Base-by-base conservation (phyloP, 2,888 invertebrate species). In the Dendrolimus pini region DNA sequence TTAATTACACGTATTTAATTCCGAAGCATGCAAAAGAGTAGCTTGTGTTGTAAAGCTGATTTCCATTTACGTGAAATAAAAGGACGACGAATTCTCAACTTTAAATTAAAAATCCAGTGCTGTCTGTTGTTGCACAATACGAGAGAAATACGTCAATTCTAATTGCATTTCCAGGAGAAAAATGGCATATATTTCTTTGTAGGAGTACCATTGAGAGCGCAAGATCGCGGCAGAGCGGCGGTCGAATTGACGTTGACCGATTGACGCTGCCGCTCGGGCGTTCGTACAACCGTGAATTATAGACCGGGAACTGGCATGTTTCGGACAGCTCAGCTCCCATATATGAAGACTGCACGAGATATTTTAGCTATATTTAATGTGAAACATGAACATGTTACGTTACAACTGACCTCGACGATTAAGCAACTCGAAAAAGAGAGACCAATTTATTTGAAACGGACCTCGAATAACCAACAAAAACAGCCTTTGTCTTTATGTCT, bases 101-200 rank as follows among this genome's bases (percentile, higher is more conserved):
- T 70, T 68, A 71, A 71, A 75, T 72, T 72, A 74, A 75, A 72
- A 74, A 74, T 72, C 75, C 71, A 71, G 61, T 69, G 66, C 70
- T 71, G 66, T 67, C 66, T 70, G 72, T 72, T 74, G 73, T 76
- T 78, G 75, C 75, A 75, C 78, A 79, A 78, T 77, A 75, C 73
- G 75, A 77, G 78, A 80, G 76, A 82, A 83, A 78, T 78, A 75
- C 77, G 78, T 74, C 72, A 69, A 75, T 76, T 81, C 80, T 83
- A 83, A 87, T 85, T 84, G 81, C 83, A 83, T 82, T 84, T 81
- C 80, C 72, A 69, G 64, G 74, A 80, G 86, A 85, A 80, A 85
- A 85, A 85, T 84, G 74, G 78, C 71, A 74, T 76, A 79, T 78
- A 83, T 82, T 85, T 82, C 82, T 84, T 82, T 80, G 78, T 75